phyloP scores from a whole-genome alignment of 2,113 vertebrate genomes.

The Agelaius tricolor region DNA sequence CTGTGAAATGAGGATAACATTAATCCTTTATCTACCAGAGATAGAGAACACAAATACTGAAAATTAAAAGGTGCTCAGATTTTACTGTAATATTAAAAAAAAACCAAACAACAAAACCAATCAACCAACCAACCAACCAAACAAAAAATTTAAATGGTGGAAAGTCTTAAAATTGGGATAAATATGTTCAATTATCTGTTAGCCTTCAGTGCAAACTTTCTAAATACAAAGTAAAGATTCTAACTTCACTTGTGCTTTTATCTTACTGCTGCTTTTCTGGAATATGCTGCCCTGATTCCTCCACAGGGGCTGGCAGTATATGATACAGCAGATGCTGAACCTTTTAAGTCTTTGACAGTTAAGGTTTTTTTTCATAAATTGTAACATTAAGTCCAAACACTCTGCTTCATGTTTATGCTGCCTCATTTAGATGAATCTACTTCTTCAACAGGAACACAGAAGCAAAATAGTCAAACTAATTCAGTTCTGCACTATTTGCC shows the following conservation, averaged over 20 bases:
- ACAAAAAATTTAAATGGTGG: background rate
- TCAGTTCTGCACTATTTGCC: background rate
- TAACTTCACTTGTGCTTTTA: background rate
- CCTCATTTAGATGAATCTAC: background rate
- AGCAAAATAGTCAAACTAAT: background rate
- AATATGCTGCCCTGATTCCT: background rate
- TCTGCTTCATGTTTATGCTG: background rate
- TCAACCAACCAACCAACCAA: background rate
- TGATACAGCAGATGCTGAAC: conserved; percentile 1
- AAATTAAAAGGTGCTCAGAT: background rate
- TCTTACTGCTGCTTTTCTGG: background rate
- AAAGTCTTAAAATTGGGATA: background rate
- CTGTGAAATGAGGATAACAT: conserved; percentile 20
- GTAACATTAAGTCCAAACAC: background rate
- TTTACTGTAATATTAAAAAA: background rate
- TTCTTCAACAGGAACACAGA: background rate
- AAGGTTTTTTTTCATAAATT: background rate
- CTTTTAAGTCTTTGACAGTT: conserved; percentile 23
- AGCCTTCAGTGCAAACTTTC: background rate
- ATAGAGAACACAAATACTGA: background rate
- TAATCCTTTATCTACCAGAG: background rate
- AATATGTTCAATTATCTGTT: background rate
- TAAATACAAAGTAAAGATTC: background rate
- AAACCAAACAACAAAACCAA: too few relatives aligned
- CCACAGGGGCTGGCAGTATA: background rate